Base-by-base conservation (phyloP, 1,140 invertebrate species). In the Harpegnathos saltator region DNA sequence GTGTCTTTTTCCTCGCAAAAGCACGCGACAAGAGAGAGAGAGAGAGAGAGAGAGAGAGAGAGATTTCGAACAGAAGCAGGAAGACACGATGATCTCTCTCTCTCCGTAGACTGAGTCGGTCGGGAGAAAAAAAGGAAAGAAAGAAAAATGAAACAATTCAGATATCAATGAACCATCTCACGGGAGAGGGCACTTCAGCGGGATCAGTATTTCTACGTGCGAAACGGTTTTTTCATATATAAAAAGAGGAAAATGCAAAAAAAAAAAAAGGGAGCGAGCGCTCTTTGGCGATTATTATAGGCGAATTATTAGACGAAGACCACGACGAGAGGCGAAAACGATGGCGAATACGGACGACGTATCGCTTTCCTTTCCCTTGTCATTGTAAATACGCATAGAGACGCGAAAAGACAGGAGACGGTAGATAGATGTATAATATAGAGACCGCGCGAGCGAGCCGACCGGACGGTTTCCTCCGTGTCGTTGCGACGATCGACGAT, bases 301-400 rank as follows among this genome's bases (percentile, higher is more conserved):
- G 7, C 11, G 38, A 61, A 63, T 82, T 44, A 44, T 9, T 44
- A n/a, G n/a, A 44, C 38, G 9, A 44, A 44, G 7, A 44, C 52
- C 63, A 22, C 65, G 74, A 71, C 80, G 80, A 65, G n/a, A n/a
- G n/a, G n/a, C 68, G 62, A 71, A 52, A 48, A 81, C 72, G 84
- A 71, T 54, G 62, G 80, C 52, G 81, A n/a, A n/a, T n/a, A n/a
- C n/a, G n/a, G 54, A 69, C 82, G 63, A 63, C 58, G 73, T 68
- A 72, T 84, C 73, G 58, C 5, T 84, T 84, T 84, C 74, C 85
- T 87, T 91, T 91, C 85, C 89, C 86, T 89, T 90, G 88, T 87
- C 77, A 81, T 69, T 92, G 90, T 91, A 92, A 88, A 92, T 92
- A 92, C 68, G 38, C 69, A 85, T 86, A 89, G 73, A 62, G 63